Evolutionary conservation across 2,797 vertebrate species (phyloP).

Genomic region (Labroides dimidiatus): DNA sequence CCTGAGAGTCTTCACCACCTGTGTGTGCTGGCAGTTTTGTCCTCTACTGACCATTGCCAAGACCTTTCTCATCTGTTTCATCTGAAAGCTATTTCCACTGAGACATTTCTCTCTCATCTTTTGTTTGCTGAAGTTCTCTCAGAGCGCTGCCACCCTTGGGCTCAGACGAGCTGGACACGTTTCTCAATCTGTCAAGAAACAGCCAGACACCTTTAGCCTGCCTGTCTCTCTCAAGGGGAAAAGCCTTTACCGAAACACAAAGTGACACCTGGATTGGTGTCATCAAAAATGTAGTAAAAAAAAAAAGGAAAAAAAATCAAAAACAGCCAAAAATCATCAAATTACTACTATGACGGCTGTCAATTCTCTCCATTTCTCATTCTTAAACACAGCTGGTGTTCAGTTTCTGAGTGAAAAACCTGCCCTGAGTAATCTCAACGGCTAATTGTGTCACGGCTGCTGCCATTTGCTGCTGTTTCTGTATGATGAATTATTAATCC

Average conservation of each 20-base stretch:
- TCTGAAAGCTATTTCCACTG: constrained; percentile 34
- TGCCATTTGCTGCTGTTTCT: constrained; percentile 67
- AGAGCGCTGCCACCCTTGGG: constrained; percentile 43
- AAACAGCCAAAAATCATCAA: not conserved
- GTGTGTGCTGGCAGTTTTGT: constrained; percentile 30
- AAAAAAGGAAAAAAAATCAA: constrained; percentile 15
- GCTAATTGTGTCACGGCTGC: constrained; percentile 65
- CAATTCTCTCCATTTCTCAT: not conserved
- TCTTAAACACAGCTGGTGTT: constrained; percentile 22
- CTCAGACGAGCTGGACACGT: constrained; percentile 32
- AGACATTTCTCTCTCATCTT: constrained; percentile 43
- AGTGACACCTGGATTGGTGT: not conserved
- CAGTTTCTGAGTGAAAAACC: not conserved
- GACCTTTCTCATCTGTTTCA: constrained; percentile 44
- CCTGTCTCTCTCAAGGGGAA: constrained; percentile 20
- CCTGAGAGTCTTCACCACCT: constrained; percentile 12
- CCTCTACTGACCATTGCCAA: constrained; percentile 38
- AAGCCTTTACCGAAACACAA: constrained; percentile 24
- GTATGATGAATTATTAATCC: constrained; percentile 71
- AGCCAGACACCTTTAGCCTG: constrained; percentile 32
- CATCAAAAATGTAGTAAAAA: constrained; percentile 6
- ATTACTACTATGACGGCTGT: not conserved
- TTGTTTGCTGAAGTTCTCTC: constrained; percentile 49
- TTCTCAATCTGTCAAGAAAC: constrained; percentile 49
- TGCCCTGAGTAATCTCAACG: constrained; percentile 45